Evolutionary conservation across 2,888 invertebrate species (phyloP).

Genomic region (Andrena hattorfiana): DNA sequence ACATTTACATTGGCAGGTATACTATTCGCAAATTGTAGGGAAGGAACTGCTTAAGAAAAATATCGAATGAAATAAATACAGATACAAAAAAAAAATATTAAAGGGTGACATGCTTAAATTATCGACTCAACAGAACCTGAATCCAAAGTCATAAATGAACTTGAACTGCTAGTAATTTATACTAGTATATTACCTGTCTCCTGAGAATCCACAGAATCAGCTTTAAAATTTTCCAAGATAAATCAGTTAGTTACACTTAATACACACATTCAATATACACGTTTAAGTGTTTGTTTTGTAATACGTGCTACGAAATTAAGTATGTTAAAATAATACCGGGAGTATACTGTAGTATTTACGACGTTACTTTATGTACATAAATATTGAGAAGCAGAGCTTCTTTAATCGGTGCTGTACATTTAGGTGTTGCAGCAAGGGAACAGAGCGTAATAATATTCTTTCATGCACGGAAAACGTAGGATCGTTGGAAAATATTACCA

Average conservation of each 20-base stretch:
- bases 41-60: neutral
- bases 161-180: slow-evolving; percentile 16
- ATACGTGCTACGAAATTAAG: slow-evolving; percentile 13
- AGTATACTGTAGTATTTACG: neutral
- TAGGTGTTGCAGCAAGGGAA: neutral
- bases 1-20: neutral
- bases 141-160: slow-evolving; percentile 5
- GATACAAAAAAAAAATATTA: neutral
- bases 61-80: neutral
- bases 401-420: slow-evolving; percentile 13
- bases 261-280: slow-evolving; percentile 19
- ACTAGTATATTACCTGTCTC: slow-evolving; percentile 82
- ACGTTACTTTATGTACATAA: slow-evolving; percentile 3
- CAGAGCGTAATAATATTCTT: neutral
- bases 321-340: neutral
- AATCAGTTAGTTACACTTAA: slow-evolving; percentile 59
- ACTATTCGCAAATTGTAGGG: neutral
- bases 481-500: slow-evolving; percentile 3
- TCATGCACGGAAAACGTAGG: neutral
- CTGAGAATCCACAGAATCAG: slow-evolving; percentile 83
- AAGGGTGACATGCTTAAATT: neutral
- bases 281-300: slow-evolving; percentile 9
- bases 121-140: neutral
- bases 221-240: slow-evolving; percentile 78
- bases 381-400: neutral